Base-by-base conservation (phyloP, 2,888 invertebrate genomes). In the Mongoloraphidia duomilia region DNA sequence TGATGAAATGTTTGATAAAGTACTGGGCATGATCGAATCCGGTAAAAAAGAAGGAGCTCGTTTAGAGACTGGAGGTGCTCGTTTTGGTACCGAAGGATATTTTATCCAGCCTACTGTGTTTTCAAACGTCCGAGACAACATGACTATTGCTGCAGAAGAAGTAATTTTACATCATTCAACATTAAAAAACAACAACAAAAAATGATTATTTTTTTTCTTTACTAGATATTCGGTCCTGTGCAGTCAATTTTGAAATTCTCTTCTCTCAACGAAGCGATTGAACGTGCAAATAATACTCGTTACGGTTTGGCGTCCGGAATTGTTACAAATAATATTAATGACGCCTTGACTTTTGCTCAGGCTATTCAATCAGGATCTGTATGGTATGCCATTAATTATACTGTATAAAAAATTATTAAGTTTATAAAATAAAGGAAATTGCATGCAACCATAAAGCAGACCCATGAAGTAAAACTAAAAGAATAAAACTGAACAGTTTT, bases 191-290 rank as follows among this genome's bases (percentile, higher is more conserved):
- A 12, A 2, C 2, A 13, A 41, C 3, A 12, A 8, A 33, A 36
- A 45, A 35, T 10, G 9, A 14, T 44, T 34, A 14, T 35, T 41
- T 36, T 10, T 44, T 53, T 41, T 44, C 50, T 47, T 41, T 57
- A 59, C 14, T 57, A 88, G 86, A 92, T 93, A 57, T 92, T 93
- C 63, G 92, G 92, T 0, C 92, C 92, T 0, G 92, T 92, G 1
- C 89, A 90, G 66, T 80, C 79, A 48, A 87, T 92, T 57, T 69
- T 91, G 38, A 88, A 87, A 65, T 92, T 91, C 60, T 79, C 81
- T 39, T 78, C 78, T 1, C 60, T 86, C 42, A 81, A 82, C 2
- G 92, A 93, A 66, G 86, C 83, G 1, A 79, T 92, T 49, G 80
- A 84, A 53, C 74, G 90, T 55, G 86, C 90, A 9, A 93, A 93